Evolutionary conservation across 2,797 vertebrate species (phyloP).

Genomic region (Protosalanx chinensis): DNA sequence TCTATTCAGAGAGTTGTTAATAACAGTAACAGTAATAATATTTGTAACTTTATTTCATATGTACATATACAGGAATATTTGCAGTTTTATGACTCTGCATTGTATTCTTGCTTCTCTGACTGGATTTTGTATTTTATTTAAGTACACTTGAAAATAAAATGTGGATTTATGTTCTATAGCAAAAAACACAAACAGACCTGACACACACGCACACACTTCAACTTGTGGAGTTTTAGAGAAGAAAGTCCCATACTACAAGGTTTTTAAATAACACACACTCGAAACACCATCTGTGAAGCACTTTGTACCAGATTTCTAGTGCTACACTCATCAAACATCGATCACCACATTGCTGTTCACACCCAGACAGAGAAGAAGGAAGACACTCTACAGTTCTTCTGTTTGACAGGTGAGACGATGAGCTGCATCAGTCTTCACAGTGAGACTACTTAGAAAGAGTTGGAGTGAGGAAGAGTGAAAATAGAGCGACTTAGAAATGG

Average conservation of each 20-base stretch:
- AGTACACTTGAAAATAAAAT: slow-evolving; percentile 78
- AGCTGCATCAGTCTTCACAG: not conserved
- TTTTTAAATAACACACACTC: not conserved
- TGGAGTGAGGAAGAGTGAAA: slow-evolving; percentile 17
- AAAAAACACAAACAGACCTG: slow-evolving; percentile 23
- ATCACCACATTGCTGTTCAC: slow-evolving; percentile 10
- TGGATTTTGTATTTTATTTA: slow-evolving; percentile 51
- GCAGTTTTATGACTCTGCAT: slow-evolving; percentile 35
- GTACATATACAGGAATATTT: slow-evolving; percentile 51
- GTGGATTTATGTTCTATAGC: slow-evolving; percentile 30
- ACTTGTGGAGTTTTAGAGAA: slow-evolving; percentile 23
- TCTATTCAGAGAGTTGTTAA: slow-evolving; percentile 35
- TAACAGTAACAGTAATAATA: slow-evolving; percentile 42
- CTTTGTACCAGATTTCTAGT: slow-evolving; percentile 13
- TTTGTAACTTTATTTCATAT: slow-evolving; percentile 47
- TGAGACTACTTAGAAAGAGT: slow-evolving; percentile 1
- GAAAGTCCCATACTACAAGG: not conserved
- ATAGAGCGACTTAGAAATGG: not conserved
- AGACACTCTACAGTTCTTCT: not conserved
- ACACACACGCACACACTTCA: slow-evolving; percentile 23
- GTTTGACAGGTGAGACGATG: not conserved
- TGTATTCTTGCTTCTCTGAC: slow-evolving; percentile 42
- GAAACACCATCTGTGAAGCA: slow-evolving; percentile 15
- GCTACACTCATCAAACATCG: slow-evolving; percentile 13
- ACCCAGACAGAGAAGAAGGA: not conserved